Percentiles rank a stretch among this genome's conserved stretches.
These are phyloP conservation scores for Paradisaea rubra DNA, from an alignment of 2,113 vertebrate species.

Conservation along the genomic window DNA sequence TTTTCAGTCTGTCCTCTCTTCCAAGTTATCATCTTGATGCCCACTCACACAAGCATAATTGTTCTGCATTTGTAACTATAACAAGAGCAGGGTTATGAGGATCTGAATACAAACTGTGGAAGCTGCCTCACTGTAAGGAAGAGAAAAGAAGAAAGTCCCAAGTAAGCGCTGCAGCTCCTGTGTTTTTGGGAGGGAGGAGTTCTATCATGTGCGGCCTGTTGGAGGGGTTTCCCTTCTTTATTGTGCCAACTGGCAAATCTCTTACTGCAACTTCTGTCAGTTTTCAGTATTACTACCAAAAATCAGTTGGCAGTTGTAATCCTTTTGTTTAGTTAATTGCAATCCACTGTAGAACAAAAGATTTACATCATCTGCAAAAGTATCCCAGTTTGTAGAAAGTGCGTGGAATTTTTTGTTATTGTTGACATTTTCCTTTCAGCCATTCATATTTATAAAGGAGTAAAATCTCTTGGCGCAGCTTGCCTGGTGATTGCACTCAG, in stretches of 20 bases:
- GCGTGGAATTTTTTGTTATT: background rate
- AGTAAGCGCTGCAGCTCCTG: background rate
- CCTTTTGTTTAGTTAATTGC: conserved; percentile 35
- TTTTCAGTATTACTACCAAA: background rate
- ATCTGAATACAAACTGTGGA: background rate
- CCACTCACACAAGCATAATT: background rate
- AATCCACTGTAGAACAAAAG: background rate
- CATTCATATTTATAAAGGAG: background rate
- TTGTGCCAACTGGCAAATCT: conserved; percentile 28
- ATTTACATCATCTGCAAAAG: background rate
- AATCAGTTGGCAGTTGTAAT: conserved; percentile 16
- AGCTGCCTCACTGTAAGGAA: background rate
- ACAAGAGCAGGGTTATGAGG: background rate
- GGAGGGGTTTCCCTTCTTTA: conserved; percentile 20
- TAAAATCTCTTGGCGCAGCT: background rate
- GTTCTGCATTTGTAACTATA: background rate
- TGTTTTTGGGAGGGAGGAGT: background rate
- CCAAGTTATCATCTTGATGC: background rate
- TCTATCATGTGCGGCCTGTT: background rate
- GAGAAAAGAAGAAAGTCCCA: background rate
- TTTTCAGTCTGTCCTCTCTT: conserved; percentile 28
- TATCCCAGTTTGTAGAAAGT: background rate
- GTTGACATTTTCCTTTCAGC: background rate
- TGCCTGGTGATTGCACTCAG: background rate
- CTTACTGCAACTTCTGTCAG: background rate